Percentiles rank a stretch among this genome's conserved stretches.
These are phyloP conservation scores for Penelope pileata DNA, from an alignment of 2,113 vertebrate genomes.

Conservation along the genomic window DNA sequence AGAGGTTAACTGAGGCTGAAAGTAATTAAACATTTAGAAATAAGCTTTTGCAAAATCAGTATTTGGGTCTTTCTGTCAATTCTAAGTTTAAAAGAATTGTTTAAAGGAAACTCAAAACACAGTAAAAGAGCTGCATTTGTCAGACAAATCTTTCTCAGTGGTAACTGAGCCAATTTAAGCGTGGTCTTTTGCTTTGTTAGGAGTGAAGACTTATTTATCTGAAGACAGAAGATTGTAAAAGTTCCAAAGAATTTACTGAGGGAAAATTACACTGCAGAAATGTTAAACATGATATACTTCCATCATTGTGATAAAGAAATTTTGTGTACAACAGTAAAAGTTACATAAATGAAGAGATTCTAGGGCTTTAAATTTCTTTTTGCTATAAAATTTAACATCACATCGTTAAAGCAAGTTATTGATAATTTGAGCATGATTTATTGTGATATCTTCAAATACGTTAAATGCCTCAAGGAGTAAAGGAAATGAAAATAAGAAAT, in stretches of 20 bases:
- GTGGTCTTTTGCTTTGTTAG: not conserved
- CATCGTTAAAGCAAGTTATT: not conserved
- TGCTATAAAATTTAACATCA: not conserved
- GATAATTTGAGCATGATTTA: not conserved
- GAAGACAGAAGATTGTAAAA: not conserved
- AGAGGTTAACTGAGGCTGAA: not conserved
- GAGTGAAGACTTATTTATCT: not conserved
- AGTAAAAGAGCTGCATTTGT: not conserved
- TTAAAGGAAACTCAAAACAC: not conserved
- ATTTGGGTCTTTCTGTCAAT: not conserved
- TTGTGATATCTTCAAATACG: not conserved
- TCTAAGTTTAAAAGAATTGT: not conserved
- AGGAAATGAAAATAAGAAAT: not conserved
- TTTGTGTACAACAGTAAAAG: not conserved
- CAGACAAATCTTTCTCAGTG: not conserved
- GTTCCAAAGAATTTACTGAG: not conserved
- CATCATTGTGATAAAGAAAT: not conserved
- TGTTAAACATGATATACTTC: not conserved
- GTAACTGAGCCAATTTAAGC: not conserved
- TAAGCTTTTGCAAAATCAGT: not conserved
- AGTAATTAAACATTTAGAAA: constrained; percentile 1
- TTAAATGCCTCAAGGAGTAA: constrained; percentile 1
- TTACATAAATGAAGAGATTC: not conserved
- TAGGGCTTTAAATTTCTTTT: not conserved
- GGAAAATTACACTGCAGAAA: not conserved